These are phyloP conservation scores for Tinamus major DNA, from an alignment of 2,797 vertebrate species.

Conservation along the genomic window DNA sequence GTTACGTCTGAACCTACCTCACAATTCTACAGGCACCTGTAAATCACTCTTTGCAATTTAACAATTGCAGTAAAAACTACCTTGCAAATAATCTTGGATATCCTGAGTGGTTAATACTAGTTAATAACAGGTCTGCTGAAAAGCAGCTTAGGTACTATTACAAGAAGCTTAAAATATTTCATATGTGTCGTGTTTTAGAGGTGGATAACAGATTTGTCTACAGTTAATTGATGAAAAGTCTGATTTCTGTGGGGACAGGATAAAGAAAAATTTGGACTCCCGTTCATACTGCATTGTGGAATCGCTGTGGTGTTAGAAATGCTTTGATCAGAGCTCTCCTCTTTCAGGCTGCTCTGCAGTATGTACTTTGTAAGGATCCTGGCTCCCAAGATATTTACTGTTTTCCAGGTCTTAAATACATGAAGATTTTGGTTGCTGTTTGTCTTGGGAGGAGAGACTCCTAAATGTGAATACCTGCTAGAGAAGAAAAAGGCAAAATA, in stretches of 20 bases:
- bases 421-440: not conserved
- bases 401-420: not conserved
- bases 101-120: conserved; percentile 9
- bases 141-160: not conserved
- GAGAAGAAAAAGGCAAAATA: not conserved
- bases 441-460: not conserved
- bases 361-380: not conserved
- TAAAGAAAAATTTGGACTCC: not conserved
- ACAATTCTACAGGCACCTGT: not conserved
- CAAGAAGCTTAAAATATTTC: not conserved
- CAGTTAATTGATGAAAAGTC: not conserved
- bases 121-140: conserved; percentile 3
- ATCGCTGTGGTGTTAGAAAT: not conserved
- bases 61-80: not conserved
- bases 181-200: not conserved
- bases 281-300: not conserved
- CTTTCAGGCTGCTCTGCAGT: not conserved
- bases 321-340: not conserved
- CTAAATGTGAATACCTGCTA: not conserved
- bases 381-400: not conserved
- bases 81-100: not conserved
- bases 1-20: not conserved
- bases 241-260: not conserved
- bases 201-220: not conserved
- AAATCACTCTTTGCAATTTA: not conserved